Evolutionary conservation across 1,140 invertebrate species (phyloP), one percentile per base, ranked within the genome.

Genomic region (Phenacoccus solenopsis): DNA sequence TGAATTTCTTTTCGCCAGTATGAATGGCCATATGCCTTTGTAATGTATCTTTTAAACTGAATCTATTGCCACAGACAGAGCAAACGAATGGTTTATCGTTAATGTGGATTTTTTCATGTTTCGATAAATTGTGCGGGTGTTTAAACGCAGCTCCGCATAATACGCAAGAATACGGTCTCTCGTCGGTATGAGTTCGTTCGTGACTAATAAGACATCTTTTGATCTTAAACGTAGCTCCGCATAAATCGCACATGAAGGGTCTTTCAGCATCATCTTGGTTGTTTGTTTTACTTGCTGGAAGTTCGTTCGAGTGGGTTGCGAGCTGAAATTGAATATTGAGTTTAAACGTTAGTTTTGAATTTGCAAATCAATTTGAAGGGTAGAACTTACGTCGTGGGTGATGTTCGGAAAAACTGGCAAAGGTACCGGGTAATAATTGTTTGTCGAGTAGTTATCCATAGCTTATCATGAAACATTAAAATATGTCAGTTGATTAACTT

Each of bases 51-150:
- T 69, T 71, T 1, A 84, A 73, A 70, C 83, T 81, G 24, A 78
- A 80, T 68, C 78, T 79, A 69, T 83, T 83, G 0, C 81, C 80
- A 75, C 86, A 87, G n/a, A 79, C 76, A 0, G 74, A 71, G 71
- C 82, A 83, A 22, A 88, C 89, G 79, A 96, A 98, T 12, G 95
- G 93, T 80, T 98, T 98, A 75, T 94, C 92, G 9, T 93, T 90
- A 0, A 94, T 96, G 76, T 99, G 96, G 49, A 98, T 98, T 71
- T 98, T 87, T 77, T 98, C 98, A 78, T 99, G 97, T 76, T 98
- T 93, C 9, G 16, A 21, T 21, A 71, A 21, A 10, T 49, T 25
- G 1, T 22, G 9, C 0, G 0, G 0, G 1, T 57, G 38, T 13
- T 21, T 57, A 13, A 71, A 71, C 1, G 32, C 10, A 1, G 12